Evolutionary conservation across 1,140 invertebrate species (phyloP).

Genomic region (Sycophaga agraensis): DNA sequence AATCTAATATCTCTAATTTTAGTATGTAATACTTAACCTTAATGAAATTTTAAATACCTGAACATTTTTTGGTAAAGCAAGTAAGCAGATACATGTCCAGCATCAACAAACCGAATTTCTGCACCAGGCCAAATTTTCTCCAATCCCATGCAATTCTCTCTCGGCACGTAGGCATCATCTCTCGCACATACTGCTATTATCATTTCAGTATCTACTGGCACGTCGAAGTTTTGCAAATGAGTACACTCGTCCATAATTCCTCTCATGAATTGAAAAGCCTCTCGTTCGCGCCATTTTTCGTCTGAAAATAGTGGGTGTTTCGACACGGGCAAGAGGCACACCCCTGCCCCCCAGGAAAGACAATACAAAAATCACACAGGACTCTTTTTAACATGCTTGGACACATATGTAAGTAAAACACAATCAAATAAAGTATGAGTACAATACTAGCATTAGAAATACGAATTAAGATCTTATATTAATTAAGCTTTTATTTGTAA

Average conservation of each 20-base stretch:
- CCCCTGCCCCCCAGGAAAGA: constrained; percentile 33
- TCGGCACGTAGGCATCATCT: constrained; percentile 91
- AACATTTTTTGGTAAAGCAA: constrained; percentile 84
- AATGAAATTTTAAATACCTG: constrained; percentile 61
- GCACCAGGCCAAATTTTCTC: constrained; percentile 90
- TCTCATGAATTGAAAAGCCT: constrained; percentile 91
- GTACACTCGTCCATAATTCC: constrained; percentile 99
- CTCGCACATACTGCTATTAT: constrained; percentile 84
- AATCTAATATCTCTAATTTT: no score
- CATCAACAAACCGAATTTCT: constrained; percentile 82
- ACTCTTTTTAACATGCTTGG: background rate
- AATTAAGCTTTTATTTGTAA: no score
- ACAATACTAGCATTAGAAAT: no score
- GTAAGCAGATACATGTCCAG: constrained; percentile 90
- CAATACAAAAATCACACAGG: constrained; percentile 13
- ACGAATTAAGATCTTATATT: no score
- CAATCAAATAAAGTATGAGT: no score
- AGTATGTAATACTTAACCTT: no score
- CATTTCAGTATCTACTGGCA: constrained; percentile 80
- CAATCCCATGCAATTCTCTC: constrained; percentile 77
- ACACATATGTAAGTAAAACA: background rate
- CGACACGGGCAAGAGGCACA: constrained; percentile 47
- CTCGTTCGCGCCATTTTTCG: constrained; percentile 61
- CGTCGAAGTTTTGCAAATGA: constrained; percentile 89
- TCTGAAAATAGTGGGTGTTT: constrained; percentile 44